Evolutionary conservation across 2,113 vertebrate genomes (phyloP).

Genomic region (Myotis lucifugus): DNA sequence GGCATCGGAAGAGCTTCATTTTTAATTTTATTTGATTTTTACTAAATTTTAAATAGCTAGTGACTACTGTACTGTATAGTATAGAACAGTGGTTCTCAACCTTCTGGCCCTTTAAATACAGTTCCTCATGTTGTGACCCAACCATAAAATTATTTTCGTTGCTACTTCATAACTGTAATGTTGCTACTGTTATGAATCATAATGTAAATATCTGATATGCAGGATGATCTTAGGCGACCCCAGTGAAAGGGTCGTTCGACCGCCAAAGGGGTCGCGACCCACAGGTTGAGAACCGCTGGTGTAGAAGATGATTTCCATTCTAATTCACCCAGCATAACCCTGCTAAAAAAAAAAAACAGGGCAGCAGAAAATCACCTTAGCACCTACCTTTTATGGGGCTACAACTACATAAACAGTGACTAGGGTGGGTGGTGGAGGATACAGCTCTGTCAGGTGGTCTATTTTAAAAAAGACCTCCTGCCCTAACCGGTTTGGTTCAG

Average conservation of each 20-base stretch:
- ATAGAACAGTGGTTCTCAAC: background rate
- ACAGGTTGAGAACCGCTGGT: no score
- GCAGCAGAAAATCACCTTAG: background rate
- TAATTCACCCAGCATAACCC: background rate
- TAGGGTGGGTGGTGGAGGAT: background rate
- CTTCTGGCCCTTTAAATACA: no score
- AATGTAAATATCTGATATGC: no score
- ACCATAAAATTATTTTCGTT: no score
- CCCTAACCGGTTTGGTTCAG: no score
- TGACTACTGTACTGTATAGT: background rate
- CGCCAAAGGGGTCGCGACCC: no score
- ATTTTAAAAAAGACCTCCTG: no score
- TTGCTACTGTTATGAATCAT: no score
- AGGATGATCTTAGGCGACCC: no score
- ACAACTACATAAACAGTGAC: background rate
- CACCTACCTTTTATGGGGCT: background rate
- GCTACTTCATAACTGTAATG: no score
- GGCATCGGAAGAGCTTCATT: background rate
- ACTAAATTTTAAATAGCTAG: conserved; percentile 32
- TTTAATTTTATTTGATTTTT: conserved; percentile 41
- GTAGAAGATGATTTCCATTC: background rate
- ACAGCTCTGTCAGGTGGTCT: background rate
- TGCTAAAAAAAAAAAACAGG: conserved; percentile 10
- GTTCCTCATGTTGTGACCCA: no score
- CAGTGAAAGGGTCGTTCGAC: no score